Base-by-base conservation (phyloP, 2,888 invertebrate species). In the Andrena praecox region DNA sequence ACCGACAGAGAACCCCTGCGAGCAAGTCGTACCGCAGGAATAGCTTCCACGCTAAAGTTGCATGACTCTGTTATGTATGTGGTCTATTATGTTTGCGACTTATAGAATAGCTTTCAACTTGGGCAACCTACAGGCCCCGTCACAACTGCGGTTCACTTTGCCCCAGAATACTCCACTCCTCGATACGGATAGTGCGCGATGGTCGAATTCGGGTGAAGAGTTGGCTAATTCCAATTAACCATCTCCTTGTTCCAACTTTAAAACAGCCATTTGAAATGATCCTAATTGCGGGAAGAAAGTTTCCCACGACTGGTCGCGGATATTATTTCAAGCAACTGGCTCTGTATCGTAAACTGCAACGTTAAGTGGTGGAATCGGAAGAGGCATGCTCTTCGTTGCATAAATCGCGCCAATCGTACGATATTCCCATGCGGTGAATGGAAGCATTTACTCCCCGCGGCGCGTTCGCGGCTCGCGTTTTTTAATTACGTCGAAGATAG, bases 11-110 rank as follows among this genome's bases (percentile, higher is more conserved):
- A 89, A 84, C 84, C 89, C 20, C 90, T 90, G 90, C n/a, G 2
- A 60, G 80, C 82, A 84, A 89, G 87, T 90, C 85, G 82, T 84
- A 82, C 80, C 80, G 87, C 85, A 72, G 85, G 85, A 90, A 90
- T 89, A 90, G 87, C 84, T 84, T 84, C 77, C 85, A 82, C 80
- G 80, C 80, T 85, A 79, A 90, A 89, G 89, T 88, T 89, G 84
- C 86, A 89, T 82, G 89, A 88, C 85, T 85, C 81, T 87, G 87
- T 87, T 87, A 87, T 87, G 84, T 84, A 84, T 84, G 87, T 78
- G 81, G 85, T 89, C 89, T 90, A 90, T 90, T 90, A 90, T 90
- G 89, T 87, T 90, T 86, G 83, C 87, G 90, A 89, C 89, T 89
- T 88, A 87, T 89, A 88, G 85, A 88, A 90, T 90, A 88, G 89